These are phyloP conservation scores for Cromileptes altivelis DNA, from an alignment of 2,113 vertebrate genomes.

Conservation along the genomic window DNA sequence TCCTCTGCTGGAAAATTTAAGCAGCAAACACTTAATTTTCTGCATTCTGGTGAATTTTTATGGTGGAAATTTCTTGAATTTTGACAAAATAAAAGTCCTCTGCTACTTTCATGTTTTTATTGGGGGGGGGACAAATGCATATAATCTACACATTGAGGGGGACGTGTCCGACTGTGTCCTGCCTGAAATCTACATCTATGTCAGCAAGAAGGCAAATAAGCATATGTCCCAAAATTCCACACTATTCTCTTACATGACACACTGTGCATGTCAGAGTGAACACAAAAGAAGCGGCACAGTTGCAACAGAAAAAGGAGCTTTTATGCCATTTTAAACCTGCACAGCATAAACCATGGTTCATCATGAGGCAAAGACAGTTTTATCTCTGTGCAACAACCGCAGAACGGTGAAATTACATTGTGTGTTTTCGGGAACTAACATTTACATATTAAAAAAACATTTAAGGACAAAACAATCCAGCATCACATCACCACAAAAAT, in stretches of 20 bases:
- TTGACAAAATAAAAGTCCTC: no score
- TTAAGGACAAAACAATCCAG: constrained; percentile 34
- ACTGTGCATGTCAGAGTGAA: neutral
- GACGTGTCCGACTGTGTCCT: no score
- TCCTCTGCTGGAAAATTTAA: no score
- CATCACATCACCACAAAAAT: constrained; percentile 30
- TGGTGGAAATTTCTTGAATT: no score
- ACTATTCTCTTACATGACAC: neutral
- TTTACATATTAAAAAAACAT: constrained; percentile 37
- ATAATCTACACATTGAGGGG: no score
- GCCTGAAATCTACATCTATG: no score
- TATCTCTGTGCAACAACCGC: constrained; percentile 7
- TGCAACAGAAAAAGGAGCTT: neutral
- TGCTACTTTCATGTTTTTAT: no score
- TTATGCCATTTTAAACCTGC: neutral
- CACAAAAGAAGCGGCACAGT: neutral
- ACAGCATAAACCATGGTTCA: constrained; percentile 13
- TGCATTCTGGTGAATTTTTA: no score
- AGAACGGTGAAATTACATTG: constrained; percentile 18
- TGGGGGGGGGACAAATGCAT: no score
- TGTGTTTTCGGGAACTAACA: neutral
- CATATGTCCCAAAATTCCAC: neutral
- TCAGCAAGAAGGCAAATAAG: neutral
- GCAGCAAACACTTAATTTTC: no score
- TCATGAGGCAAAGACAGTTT: neutral